These are phyloP conservation scores for Ambastaia sidthimunki DNA, from an alignment of 2,797 vertebrate genomes.

Conservation along the genomic window DNA sequence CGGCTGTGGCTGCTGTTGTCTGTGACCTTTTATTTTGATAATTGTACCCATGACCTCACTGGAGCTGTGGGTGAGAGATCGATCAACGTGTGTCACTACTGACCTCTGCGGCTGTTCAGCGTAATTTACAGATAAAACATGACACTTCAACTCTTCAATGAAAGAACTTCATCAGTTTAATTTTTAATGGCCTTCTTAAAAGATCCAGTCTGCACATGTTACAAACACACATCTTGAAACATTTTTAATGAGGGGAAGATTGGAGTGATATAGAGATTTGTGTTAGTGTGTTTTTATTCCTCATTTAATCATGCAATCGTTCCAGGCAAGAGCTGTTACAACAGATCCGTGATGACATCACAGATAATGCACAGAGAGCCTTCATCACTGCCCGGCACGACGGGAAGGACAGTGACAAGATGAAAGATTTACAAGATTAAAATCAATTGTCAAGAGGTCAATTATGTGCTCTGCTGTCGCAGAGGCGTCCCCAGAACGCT, in stretches of 20 bases:
- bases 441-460: slow-evolving; percentile 39
- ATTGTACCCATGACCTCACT: slow-evolving; percentile 21
- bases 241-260: slow-evolving; percentile 8
- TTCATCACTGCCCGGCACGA: slow-evolving; percentile 33
- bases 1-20: not conserved
- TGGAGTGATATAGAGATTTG: not conserved
- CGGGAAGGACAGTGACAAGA: slow-evolving; percentile 5
- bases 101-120: slow-evolving; percentile 11
- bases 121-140: slow-evolving; percentile 24
- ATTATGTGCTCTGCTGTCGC: not conserved
- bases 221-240: not conserved
- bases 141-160: too few species aligned
- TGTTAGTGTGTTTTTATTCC: slow-evolving; percentile 29
- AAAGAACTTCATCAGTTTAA: not conserved
- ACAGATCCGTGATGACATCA: slow-evolving; percentile 50
- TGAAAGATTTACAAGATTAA: slow-evolving; percentile 48
- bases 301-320: slow-evolving; percentile 56
- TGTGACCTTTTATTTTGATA: slow-evolving; percentile 26
- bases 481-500: slow-evolving; percentile 19
- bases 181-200: slow-evolving; percentile 32
- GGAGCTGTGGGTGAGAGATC: slow-evolving; percentile 28
- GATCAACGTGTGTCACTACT: slow-evolving; percentile 33
- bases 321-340: slow-evolving; percentile 49
- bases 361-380: slow-evolving; percentile 38
- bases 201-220: not conserved